These are phyloP conservation scores for Patiria pectinifera DNA, from an alignment of 53 echinoderm and acorn worm species.

Conservation along the genomic window DNA sequence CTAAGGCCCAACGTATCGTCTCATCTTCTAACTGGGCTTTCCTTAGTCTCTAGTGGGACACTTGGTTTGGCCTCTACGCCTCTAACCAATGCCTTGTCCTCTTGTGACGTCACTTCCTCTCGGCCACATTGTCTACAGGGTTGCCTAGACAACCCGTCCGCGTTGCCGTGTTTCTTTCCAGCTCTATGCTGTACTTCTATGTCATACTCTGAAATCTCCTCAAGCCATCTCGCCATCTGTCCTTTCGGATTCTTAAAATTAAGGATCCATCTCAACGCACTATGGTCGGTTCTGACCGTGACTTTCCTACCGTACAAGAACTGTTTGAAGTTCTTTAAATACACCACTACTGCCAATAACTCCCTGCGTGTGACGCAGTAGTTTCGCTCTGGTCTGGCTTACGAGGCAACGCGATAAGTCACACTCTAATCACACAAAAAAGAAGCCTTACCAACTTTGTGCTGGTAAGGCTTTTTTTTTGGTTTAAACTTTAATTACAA, in stretches of 20 bases:
- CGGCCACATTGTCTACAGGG: constrained; percentile 30
- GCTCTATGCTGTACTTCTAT: constrained; percentile 21
- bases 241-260: too few relatives aligned
- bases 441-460: too few relatives aligned
- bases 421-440: too few relatives aligned
- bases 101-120: neutral
- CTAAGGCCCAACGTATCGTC: constrained; percentile 8
- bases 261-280: constrained; percentile 25
- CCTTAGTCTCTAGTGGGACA: neutral
- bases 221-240: constrained; percentile 19
- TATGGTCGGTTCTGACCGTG: constrained; percentile 30
- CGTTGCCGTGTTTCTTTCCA: constrained; percentile 49
- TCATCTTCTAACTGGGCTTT: constrained; percentile 11
- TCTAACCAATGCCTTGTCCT: neutral
- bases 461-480: too few relatives aligned
- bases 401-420: too few relatives aligned
- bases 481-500: too few relatives aligned
- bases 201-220: constrained; percentile 40
- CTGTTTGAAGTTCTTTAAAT: constrained; percentile 45
- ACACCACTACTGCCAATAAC: constrained; percentile 4
- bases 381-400: constrained; percentile 16
- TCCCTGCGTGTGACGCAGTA: constrained; percentile 60
- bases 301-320: constrained; percentile 53
- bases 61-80: neutral
- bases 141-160: constrained; percentile 43